Evolutionary conservation across 2,797 vertebrate genomes (phyloP).

Genomic region (Uromys caudimaculatus): DNA sequence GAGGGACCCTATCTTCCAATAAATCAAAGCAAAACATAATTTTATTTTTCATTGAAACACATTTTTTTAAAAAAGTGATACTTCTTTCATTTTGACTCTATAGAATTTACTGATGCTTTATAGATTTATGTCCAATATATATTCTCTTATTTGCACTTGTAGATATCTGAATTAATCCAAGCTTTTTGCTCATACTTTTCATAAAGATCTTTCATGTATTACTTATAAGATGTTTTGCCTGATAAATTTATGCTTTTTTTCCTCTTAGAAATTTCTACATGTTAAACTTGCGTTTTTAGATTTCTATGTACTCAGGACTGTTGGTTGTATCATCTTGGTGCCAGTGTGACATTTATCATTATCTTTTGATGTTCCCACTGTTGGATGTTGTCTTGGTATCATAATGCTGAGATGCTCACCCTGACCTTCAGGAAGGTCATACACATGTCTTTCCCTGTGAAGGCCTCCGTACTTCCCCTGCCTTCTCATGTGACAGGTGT

Average conservation of each 20-base stretch:
- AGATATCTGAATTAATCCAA: constrained; percentile 17
- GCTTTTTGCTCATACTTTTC: not conserved
- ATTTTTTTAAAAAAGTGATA: not conserved
- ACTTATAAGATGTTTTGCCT: constrained; percentile 33
- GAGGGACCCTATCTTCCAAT: not conserved
- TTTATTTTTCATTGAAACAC: not conserved
- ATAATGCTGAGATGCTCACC: not conserved
- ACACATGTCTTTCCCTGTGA: not conserved
- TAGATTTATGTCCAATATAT: not conserved
- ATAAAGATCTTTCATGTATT: not conserved
- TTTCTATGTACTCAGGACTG: not conserved
- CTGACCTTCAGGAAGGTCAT: not conserved
- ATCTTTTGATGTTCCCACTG: constrained; percentile 2
- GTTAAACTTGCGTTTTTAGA: not conserved
- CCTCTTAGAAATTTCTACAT: not conserved
- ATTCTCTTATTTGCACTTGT: not conserved
- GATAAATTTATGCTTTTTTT: constrained; percentile 1
- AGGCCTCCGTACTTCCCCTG: not conserved
- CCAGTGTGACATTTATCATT: not conserved
- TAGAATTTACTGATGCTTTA: not conserved
- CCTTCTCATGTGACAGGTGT: not conserved
- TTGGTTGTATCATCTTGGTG: not conserved
- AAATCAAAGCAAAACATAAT: not conserved
- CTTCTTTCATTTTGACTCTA: constrained; percentile 19
- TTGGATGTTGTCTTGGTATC: constrained; percentile 44